phyloP scores from a whole-genome alignment of 64 coral and sea anemone genomes.

The Actinia tenebrosa region DNA sequence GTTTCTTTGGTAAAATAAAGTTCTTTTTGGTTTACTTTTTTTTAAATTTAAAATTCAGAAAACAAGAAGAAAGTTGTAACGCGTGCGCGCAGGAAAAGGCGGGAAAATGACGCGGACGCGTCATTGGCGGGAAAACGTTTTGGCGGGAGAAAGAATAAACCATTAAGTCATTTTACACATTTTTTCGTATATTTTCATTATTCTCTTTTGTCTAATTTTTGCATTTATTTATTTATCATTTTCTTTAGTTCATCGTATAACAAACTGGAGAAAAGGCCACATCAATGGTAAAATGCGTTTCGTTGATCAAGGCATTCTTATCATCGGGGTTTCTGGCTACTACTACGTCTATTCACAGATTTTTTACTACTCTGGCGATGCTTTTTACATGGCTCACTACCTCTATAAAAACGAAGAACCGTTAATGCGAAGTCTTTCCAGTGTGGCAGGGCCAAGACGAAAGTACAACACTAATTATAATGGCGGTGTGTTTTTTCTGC shows the following conservation, averaged over 20 bases:
- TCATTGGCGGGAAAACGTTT: background rate
- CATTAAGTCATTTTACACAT: too few species aligned
- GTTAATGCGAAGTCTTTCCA: slow-evolving; percentile 44
- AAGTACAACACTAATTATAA: slow-evolving; percentile 61
- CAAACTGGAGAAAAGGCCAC: slow-evolving; percentile 51
- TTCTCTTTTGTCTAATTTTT: too few species aligned
- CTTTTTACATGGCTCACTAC: slow-evolving; percentile 50
- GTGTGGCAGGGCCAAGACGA: slow-evolving; percentile 24
- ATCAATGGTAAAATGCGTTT: slow-evolving; percentile 47
- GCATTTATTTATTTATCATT: background rate
- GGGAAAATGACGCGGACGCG: background rate
- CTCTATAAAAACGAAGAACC: slow-evolving; percentile 48
- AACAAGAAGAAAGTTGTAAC: background rate
- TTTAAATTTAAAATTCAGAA: background rate
- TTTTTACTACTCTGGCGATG: slow-evolving; percentile 47
- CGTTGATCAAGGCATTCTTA: slow-evolving; percentile 36
- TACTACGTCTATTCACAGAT: slow-evolving; percentile 58
- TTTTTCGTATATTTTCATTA: too few species aligned
- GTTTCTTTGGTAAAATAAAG: too few species aligned
- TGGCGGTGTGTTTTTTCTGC: slow-evolving; percentile 45
- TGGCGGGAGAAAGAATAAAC: background rate
- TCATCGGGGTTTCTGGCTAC: slow-evolving; percentile 53
- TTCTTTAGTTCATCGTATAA: slow-evolving; percentile 47
- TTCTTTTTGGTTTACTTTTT: background rate
- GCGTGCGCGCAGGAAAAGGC: background rate